Base-by-base conservation (phyloP, 2,113 vertebrate species). In the Camelus dromedarius region DNA sequence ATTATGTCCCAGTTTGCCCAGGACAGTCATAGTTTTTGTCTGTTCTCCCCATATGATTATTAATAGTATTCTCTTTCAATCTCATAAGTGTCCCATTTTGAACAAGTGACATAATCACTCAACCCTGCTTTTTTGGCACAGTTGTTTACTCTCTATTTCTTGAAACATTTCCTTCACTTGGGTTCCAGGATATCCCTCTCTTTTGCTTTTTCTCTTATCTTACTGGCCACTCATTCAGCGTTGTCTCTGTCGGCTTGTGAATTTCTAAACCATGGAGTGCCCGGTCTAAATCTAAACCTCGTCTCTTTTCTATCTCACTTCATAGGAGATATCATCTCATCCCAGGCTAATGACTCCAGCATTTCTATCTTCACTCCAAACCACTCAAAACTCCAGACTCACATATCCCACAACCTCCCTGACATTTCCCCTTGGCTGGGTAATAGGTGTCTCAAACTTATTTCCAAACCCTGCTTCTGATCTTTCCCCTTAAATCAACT, bases 181-280 rank as follows among this genome's bases (percentile, higher is more conserved):
- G 38, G 42, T 81, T 48, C 89, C 56, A 19, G 15, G 30, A 70
- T 13, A 75, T 38, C 46, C 58, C 5, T 52, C 50, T 91, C 76
- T 81, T 73, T 75, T 75, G 38, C 30, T 75, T 83, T 92, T 73
- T 8, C 32, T 92, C 46, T 64, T 92, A 73, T 14, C 70, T 83
- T 92, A 42, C 30, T 81, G 38, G 50, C 66, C 64, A 82, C 22
- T 82, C 20, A 10, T 92, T 62, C 42, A 42, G 54, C 64, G 26
- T 52, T 13, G 62, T 92, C 80, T 84, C 69, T 75, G 80, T 32
- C 58, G 32, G 32, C 24, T 35, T 82, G 16, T 38, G 60, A 92
- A 60, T 50, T 92, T 73, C 90, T 82, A 73, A 92, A 79, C 89
- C 73, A 77, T 38, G 42, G 42, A n/a, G 70, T 76, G 46, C 42